A percentile compares a stretch with the other conserved stretches of the same genome.
Evolutionary conservation across 2,113 vertebrate genomes (phyloP).

Genomic region (Henicopernis longicauda): DNA sequence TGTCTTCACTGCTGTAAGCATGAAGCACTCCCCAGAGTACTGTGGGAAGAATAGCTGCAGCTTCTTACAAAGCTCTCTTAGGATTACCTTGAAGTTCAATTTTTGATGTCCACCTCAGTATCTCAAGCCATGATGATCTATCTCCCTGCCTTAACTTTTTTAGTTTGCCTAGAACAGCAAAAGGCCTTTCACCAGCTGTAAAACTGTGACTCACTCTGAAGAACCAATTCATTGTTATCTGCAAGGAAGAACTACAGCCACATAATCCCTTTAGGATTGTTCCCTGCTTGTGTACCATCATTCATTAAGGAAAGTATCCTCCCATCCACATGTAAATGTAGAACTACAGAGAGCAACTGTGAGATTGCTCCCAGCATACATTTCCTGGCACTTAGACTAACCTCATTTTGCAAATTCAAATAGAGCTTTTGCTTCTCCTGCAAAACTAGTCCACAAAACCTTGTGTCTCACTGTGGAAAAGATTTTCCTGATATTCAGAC

Average conservation of each 20-base stretch:
- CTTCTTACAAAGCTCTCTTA: background rate
- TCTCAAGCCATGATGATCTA: background rate
- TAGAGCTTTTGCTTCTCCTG: background rate
- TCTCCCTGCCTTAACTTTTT: background rate
- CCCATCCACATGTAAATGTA: background rate
- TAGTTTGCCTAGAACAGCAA: background rate
- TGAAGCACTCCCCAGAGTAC: background rate
- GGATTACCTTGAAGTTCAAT: background rate
- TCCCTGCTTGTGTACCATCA: background rate
- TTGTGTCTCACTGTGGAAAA: background rate
- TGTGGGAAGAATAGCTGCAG: background rate
- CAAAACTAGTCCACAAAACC: background rate
- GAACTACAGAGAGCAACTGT: background rate
- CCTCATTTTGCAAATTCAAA: background rate
- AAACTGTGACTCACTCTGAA: background rate
- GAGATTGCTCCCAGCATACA: background rate
- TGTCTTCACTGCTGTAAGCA: background rate
- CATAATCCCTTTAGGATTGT: background rate
- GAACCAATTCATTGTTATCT: background rate
- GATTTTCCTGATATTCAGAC: background rate
- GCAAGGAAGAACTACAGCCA: background rate
- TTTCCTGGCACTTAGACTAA: background rate
- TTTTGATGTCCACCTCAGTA: background rate
- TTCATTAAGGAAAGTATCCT: background rate
- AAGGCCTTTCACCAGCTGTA: background rate